Evolutionary conservation across 2,113 vertebrate genomes (phyloP).

Genomic region (Tapirus terrestris): DNA sequence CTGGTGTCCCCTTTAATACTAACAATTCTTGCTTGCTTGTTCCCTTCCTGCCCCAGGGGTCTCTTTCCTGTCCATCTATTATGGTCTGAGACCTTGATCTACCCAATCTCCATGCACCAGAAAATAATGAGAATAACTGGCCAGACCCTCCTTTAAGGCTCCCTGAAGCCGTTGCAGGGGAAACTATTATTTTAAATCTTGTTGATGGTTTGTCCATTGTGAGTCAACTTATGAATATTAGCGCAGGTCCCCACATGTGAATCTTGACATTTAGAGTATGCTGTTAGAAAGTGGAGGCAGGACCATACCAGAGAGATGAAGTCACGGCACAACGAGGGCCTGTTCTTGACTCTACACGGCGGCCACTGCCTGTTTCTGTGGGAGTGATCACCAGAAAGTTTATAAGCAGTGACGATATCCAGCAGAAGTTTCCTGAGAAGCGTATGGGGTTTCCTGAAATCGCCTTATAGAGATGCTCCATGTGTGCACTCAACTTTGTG

Average conservation of each 20-base stretch:
- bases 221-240: not conserved
- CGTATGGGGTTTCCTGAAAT: not conserved
- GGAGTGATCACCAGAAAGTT: not conserved
- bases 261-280: not conserved
- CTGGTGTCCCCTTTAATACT: not conserved
- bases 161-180: not conserved
- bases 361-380: not conserved
- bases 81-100: not conserved
- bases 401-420: accelerated
- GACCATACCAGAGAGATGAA: constrained; percentile 10
- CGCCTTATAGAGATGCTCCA: not conserved
- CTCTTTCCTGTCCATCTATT: not conserved
- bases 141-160: not conserved
- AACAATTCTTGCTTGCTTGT: not conserved
- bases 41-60: not conserved
- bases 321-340: not conserved
- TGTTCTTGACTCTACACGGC: not conserved
- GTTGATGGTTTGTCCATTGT: not conserved
- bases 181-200: not conserved
- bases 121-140: not conserved
- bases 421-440: not conserved
- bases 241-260: not conserved
- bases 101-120: not conserved
- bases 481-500: not conserved
- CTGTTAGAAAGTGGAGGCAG: not conserved